These are phyloP conservation scores for Elysia crispata DNA, from an alignment of 2,888 invertebrate genomes.

Conservation along the genomic window DNA sequence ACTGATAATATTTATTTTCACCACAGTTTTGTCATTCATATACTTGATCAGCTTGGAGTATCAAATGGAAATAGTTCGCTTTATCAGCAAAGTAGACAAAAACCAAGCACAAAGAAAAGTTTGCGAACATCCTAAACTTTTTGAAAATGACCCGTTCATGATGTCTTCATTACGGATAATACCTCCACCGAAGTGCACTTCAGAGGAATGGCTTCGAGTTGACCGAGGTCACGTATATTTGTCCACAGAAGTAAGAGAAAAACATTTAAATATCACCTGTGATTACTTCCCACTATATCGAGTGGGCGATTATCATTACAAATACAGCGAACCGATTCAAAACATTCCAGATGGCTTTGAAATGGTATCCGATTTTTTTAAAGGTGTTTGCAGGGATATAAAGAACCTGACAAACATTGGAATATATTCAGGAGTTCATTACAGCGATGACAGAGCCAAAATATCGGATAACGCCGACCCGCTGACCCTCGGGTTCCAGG, in stretches of 20 bases:
- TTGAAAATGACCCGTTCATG: neutral
- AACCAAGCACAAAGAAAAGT: too few species aligned
- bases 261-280: neutral
- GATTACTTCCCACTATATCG: neutral
- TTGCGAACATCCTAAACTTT: neutral
- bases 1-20: too few species aligned
- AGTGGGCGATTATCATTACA: neutral
- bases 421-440: neutral
- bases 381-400: neutral
- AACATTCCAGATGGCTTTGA: neutral
- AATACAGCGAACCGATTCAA: neutral
- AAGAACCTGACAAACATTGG: neutral
- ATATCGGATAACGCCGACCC: too few species aligned
- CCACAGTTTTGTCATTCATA: too few species aligned
- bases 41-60: too few species aligned
- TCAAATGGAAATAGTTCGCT: too few species aligned
- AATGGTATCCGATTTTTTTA: slow-evolving; percentile 1
- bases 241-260: neutral
- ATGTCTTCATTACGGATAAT: neutral
- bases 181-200: neutral
- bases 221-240: neutral
- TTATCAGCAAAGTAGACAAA: too few species aligned
- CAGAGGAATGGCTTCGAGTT: neutral
- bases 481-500: neutral
- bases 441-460: neutral